A percentile compares a stretch with the other conserved stretches of the same genome.
Conservation (phyloP, 2,888 invertebrate species). For the Agonopterix heracliana region DNA sequence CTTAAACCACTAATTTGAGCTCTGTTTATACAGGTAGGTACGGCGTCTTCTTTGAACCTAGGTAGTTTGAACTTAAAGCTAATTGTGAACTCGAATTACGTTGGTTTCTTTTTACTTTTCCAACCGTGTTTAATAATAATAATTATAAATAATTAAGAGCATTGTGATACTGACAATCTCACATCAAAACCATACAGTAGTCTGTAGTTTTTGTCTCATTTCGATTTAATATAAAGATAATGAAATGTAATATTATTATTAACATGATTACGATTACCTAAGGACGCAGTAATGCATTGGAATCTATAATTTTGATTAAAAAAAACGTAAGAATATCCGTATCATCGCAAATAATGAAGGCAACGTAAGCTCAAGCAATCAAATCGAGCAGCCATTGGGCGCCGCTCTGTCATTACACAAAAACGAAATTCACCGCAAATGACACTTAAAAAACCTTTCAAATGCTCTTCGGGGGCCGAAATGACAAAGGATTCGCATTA, state of each 20-base stretch:
- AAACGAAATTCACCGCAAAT: conserved; percentile 36
- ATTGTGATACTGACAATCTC: no score
- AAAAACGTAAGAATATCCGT: conserved; percentile 52
- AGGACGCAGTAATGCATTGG: conserved; percentile 14
- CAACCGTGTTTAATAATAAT: no score
- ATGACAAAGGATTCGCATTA: conserved; percentile 59
- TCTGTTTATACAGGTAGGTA: no score
- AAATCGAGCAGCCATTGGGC: conserved; percentile 36
- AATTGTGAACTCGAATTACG: no score
- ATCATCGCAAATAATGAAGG: conserved; percentile 71
- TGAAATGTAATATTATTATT: conserved; percentile 3
- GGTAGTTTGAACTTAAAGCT: no score
- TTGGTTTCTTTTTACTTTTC: no score
- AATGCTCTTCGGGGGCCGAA: conserved; percentile 38
- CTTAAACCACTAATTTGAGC: no score
- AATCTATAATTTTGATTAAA: conserved; percentile 36
- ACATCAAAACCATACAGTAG: no score
- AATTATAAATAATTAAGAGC: no score
- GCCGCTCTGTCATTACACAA: conserved; percentile 60
- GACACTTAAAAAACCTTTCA: conserved; percentile 32
- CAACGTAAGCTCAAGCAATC: conserved; percentile 36
- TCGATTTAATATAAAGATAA: no score
- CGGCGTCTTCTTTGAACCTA: no score
- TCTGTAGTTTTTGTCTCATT: no score
- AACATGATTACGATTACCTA: conserved; percentile 23